A percentile compares a stretch with the other conserved stretches of the same genome.
These are phyloP conservation scores for Mungos mungo DNA, from an alignment of 2,113 vertebrate species.

Conservation along the genomic window DNA sequence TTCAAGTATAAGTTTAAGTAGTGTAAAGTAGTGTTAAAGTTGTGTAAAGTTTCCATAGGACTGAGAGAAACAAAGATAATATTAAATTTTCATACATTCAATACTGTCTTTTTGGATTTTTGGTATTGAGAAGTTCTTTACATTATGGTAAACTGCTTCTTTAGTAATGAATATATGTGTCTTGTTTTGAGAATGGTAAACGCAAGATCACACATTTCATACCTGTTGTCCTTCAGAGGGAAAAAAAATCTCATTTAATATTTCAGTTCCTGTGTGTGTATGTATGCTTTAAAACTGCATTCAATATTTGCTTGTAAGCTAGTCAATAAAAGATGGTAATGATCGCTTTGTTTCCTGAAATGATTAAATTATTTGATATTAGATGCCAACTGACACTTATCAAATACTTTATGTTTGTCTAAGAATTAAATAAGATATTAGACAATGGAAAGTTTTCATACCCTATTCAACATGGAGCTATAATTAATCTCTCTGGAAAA, in stretches of 20 bases:
- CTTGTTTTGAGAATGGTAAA: background rate
- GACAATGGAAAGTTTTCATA: conserved; percentile 48
- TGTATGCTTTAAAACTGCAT: conserved; percentile 57
- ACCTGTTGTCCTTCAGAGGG: background rate
- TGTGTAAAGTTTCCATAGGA: background rate
- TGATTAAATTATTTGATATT: background rate
- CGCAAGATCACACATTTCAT: background rate
- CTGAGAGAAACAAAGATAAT: background rate
- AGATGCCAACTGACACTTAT: conserved; percentile 41
- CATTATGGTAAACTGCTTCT: background rate
- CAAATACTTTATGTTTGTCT: conserved; percentile 44
- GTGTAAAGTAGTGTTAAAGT: no score
- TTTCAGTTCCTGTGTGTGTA: background rate
- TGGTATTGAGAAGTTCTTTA: background rate
- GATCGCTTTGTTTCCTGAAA: conserved; percentile 38
- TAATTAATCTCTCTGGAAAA: conserved; percentile 17
- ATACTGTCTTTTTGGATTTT: background rate
- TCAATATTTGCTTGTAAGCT: conserved; percentile 51
- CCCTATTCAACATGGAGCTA: background rate
- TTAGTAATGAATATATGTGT: background rate
- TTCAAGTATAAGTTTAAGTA: background rate
- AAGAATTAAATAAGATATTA: conserved; percentile 65
- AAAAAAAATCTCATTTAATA: background rate
- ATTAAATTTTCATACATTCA: background rate
- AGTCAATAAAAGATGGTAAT: conserved; percentile 63